These are phyloP conservation scores for Drosophila micromelanica DNA, from an alignment of 1,140 invertebrate genomes.

Conservation along the genomic window DNA sequence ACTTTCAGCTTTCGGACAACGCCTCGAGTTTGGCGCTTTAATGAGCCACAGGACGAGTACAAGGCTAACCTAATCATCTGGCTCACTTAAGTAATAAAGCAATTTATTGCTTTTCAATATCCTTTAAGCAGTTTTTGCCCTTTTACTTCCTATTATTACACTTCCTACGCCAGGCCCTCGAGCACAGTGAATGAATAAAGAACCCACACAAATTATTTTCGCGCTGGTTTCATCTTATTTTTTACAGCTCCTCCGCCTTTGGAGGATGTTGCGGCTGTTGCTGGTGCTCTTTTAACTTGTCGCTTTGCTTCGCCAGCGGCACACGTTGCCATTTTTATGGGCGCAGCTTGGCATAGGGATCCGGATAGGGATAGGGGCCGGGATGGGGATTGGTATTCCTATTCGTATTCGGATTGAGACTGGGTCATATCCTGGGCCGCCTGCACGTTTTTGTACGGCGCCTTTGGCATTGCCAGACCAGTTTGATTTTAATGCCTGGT, in stretches of 20 bases:
- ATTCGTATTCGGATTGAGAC: constrained; percentile 18
- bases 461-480: constrained; percentile 54
- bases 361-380: constrained; percentile 6
- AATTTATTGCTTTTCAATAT: constrained; percentile 81
- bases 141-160: constrained; percentile 46
- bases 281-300: constrained; percentile 61
- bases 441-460: constrained; percentile 50
- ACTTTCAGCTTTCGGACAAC: no score
- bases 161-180: constrained; percentile 36
- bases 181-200: constrained; percentile 37
- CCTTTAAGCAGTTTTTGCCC: constrained; percentile 65
- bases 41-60: constrained; percentile 48
- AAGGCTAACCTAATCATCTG: constrained; percentile 67
- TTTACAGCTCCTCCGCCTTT: constrained; percentile 40
- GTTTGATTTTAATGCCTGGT: constrained; percentile 67
- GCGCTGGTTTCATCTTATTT: constrained; percentile 58
- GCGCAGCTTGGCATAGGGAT: constrained; percentile 34
- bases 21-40: constrained; percentile 38
- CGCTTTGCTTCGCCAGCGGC: constrained; percentile 63
- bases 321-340: constrained; percentile 77
- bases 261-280: constrained; percentile 16
- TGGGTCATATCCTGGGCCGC: constrained; percentile 45
- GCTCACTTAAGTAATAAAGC: constrained; percentile 80
- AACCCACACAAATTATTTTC: constrained; percentile 76
- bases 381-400: neutral